Conservation (phyloP, 2,797 vertebrate genomes). For the Carcharodon carcharias region DNA sequence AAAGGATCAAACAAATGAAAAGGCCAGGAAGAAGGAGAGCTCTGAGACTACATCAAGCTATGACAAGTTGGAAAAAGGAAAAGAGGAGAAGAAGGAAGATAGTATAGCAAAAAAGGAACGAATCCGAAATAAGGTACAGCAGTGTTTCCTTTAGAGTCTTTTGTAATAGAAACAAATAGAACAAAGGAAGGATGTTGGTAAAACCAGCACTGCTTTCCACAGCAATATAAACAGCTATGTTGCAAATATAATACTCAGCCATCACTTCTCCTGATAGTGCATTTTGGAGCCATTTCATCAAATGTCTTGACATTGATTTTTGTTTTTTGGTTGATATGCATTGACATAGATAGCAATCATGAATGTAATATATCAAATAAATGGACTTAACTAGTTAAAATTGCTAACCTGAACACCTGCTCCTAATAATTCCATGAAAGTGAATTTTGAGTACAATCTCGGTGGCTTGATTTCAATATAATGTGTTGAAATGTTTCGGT, state of each 20-base stretch:
- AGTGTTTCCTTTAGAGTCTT: neutral
- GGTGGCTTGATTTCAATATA: neutral
- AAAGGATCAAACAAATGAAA: conserved; percentile 72
- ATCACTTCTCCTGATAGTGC: too few relatives aligned
- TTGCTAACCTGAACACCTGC: neutral
- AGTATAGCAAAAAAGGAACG: conserved; percentile 72
- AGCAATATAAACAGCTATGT: neutral
- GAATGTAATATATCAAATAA: neutral
- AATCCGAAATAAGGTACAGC: conserved; percentile 88
- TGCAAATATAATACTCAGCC: neutral
- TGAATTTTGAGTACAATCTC: neutral
- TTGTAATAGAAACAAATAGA: neutral
- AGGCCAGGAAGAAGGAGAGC: conserved; percentile 69
- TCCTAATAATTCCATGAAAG: neutral
- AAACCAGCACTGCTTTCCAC: neutral
- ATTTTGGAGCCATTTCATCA: neutral
- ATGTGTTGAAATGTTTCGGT: neutral
- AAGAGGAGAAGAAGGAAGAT: conserved; percentile 81
- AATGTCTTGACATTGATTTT: neutral
- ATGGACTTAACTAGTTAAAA: neutral
- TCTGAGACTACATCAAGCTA: conserved; percentile 45
- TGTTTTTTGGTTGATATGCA: neutral
- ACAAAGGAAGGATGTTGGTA: neutral
- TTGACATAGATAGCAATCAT: neutral
- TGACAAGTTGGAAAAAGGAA: conserved; percentile 69